These are phyloP conservation scores for Galagoides demidoff DNA, from an alignment of 2,797 vertebrate genomes.

Conservation along the genomic window DNA sequence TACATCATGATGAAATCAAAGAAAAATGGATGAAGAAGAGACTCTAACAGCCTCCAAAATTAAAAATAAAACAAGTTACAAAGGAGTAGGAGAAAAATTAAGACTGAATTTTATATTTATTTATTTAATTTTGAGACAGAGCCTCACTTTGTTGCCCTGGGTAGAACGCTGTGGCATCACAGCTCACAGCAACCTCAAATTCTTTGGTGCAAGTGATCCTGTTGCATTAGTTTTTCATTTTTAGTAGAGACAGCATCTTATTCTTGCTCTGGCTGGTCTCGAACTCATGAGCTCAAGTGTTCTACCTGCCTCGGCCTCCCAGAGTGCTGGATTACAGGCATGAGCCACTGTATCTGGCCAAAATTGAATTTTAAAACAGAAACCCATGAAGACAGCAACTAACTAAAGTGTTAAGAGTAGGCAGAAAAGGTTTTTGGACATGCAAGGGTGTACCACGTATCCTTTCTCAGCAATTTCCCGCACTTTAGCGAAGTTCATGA, in stretches of 20 bases:
- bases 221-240: too few species aligned
- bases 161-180: too few species aligned
- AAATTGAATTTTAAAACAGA: not conserved
- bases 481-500: not conserved
- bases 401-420: not conserved
- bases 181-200: too few species aligned
- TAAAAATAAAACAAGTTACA: not conserved
- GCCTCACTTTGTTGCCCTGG: too few species aligned
- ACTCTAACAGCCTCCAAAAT: not conserved
- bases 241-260: too few species aligned
- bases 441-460: not conserved
- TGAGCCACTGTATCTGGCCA: too few species aligned
- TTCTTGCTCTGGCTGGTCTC: too few species aligned
- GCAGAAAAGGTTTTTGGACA: not conserved
- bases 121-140: too few species aligned
- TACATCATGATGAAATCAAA: not conserved
- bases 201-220: too few species aligned
- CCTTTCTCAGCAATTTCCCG: not conserved
- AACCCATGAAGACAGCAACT: not conserved
- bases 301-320: too few species aligned
- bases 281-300: too few species aligned
- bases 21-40: not conserved
- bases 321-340: too few species aligned
- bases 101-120: not conserved
- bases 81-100: not conserved